Conservation (phyloP, 2,113 vertebrate genomes). For the Ifrita kowaldi region DNA sequence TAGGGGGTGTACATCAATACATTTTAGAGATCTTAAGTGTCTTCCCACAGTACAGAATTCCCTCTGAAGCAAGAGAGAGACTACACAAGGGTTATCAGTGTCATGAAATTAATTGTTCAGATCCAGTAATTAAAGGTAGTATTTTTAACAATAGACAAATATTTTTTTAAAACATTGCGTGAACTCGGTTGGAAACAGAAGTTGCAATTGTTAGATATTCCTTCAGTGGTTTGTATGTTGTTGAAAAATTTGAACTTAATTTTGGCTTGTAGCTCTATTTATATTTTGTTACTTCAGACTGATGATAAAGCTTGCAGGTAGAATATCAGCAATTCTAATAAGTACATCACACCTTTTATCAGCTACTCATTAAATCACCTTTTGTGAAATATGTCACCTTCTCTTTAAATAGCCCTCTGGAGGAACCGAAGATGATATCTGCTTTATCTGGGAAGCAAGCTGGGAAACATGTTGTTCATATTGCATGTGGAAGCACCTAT, state of each 20-base stretch:
- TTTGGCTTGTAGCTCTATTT: background rate
- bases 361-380: background rate
- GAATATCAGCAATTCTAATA: background rate
- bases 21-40: background rate
- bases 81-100: background rate
- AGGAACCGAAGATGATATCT: constrained; percentile 89
- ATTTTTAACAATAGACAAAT: background rate
- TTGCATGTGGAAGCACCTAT: constrained; percentile 95
- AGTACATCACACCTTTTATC: background rate
- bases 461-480: constrained; percentile 89
- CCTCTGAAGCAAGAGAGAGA: background rate
- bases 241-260: background rate
- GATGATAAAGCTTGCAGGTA: background rate
- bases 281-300: background rate
- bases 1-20: background rate
- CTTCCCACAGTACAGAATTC: background rate
- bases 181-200: background rate
- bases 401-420: constrained; percentile 81
- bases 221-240: background rate
- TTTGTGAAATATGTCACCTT: background rate
- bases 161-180: background rate
- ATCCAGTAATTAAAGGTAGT: background rate
- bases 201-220: background rate
- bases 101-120: background rate
- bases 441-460: constrained; percentile 89